Evolutionary conservation across 2,797 vertebrate species (phyloP), one percentile per base, ranked within the genome.

Genomic region (Paratrypauchen microcephalus): DNA sequence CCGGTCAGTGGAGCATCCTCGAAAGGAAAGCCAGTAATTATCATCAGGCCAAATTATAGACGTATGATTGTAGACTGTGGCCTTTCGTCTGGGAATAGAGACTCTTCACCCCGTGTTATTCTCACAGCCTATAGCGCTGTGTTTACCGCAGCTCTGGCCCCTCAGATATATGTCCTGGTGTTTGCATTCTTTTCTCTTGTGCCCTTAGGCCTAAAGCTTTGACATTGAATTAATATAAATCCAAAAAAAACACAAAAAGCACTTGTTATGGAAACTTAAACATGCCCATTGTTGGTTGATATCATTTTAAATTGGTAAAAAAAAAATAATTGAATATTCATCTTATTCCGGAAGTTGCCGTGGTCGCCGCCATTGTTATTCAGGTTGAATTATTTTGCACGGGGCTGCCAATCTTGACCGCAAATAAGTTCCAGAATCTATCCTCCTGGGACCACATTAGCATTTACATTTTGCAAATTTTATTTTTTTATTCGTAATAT

Each of bases 31-130:
- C 70, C 74, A 70, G 85, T 86, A 91, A 92, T 92, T 91, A 91
- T 80, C 88, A 91, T 92, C 89, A 91, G 75, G 74, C 76, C 72
- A 90, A 90, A 90, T 90, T 88, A 84, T 76, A 82, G 73, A 78
- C 88, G 76, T 90, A 88, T 91, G 92, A 93, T 91, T 92, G 81
- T 77, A 82, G 69, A 65, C 79, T 83, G 81, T 89, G 69, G 30
- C 24, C 16, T 90, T 91, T 86, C 81, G 78, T 68, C 65, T 71
- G 76, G 57, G 59, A 39, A 83, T 77, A 81, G 2, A 72, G 68
- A 70, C 63, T 78, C 23, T 57, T 61, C 67, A 24, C 13, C 65
- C 66, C 55, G 67, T 69, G 39, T 75, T 79, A 68, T 62, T 24
- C 48, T 71, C 47, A 68, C 48, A 19, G 28, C 56, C 58, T 58